Evolutionary conservation across 2,888 invertebrate genomes (phyloP).

Genomic region (Epinotia brunnichana): DNA sequence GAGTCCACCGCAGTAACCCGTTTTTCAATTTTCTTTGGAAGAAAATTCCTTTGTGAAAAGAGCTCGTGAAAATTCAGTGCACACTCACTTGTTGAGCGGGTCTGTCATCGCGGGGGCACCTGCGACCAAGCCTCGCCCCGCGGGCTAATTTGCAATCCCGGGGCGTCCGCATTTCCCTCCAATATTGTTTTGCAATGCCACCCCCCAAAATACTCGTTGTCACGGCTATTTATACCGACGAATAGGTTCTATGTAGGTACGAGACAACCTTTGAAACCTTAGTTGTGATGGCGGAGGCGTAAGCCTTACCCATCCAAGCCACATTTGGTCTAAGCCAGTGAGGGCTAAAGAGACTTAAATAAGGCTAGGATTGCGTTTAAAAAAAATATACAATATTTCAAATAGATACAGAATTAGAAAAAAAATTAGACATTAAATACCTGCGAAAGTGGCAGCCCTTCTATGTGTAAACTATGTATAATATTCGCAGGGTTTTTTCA

Average conservation of each 20-base stretch:
- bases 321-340: too few relatives aligned
- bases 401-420: too few relatives aligned
- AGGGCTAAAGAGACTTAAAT: too few relatives aligned
- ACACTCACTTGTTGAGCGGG: slow-evolving; percentile 65
- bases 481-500: too few relatives aligned
- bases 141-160: slow-evolving; percentile 67
- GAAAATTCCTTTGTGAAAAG: slow-evolving; percentile 14
- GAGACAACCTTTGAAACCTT: neutral
- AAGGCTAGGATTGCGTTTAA: too few relatives aligned
- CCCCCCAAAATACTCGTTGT: slow-evolving; percentile 10
- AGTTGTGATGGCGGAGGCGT: neutral
- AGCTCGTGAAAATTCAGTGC: slow-evolving; percentile 22
- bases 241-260: neutral
- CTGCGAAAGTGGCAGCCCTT: too few relatives aligned
- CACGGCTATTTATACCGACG: neutral
- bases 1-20: neutral
- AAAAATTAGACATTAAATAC: too few relatives aligned
- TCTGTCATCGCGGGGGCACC: slow-evolving; percentile 39
- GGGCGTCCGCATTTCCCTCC: slow-evolving; percentile 58
- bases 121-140: slow-evolving; percentile 40
- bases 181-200: slow-evolving; percentile 53
- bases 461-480: too few relatives aligned
- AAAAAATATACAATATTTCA: too few relatives aligned
- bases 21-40: slow-evolving; percentile 5
- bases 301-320: too few relatives aligned